Conservation (phyloP, 2,888 invertebrate species). For the Danaus chrysippus region DNA sequence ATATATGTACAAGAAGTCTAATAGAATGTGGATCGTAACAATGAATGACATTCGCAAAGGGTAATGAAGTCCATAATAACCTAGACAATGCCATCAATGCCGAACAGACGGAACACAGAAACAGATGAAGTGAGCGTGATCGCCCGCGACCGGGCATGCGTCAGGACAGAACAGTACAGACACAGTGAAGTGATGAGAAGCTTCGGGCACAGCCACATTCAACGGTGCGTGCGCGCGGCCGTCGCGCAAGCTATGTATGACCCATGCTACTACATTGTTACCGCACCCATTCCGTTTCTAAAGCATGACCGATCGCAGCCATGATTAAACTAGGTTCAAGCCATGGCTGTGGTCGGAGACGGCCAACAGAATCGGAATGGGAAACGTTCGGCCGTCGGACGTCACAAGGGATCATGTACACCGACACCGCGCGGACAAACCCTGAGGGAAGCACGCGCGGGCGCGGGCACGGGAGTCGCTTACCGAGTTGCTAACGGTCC, state of each 20-base stretch:
- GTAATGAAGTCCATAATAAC: constrained; percentile 69
- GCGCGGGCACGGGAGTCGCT: constrained; percentile 67
- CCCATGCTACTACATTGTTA: constrained; percentile 75
- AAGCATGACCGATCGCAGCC: constrained; percentile 31
- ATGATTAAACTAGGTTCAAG: constrained; percentile 28
- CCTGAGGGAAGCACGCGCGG: constrained; percentile 57
- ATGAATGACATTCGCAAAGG: constrained; percentile 71
- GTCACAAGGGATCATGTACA: constrained; percentile 72
- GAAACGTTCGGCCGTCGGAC: constrained; percentile 66
- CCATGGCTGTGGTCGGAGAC: constrained; percentile 23
- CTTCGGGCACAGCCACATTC: constrained; percentile 78
- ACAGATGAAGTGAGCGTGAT: constrained; percentile 79
- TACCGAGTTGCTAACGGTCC: constrained; percentile 78
- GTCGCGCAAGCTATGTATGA: constrained; percentile 77
- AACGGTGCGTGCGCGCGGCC: constrained; percentile 77
- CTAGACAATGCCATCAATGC: constrained; percentile 72
- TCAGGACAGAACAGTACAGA: constrained; percentile 77
- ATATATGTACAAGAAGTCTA: constrained; percentile 73
- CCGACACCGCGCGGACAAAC: constrained; percentile 64
- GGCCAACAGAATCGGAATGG: constrained; percentile 33
- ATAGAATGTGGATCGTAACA: constrained; percentile 74
- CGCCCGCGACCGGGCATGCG: constrained; percentile 77
- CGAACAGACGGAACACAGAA: constrained; percentile 74
- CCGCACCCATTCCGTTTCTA: constrained; percentile 40
- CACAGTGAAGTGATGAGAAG: constrained; percentile 78